Evolutionary conservation across 1,140 invertebrate genomes (phyloP), one percentile per base, ranked within the genome.

Genomic region (Ceratosolen fusciceps): DNA sequence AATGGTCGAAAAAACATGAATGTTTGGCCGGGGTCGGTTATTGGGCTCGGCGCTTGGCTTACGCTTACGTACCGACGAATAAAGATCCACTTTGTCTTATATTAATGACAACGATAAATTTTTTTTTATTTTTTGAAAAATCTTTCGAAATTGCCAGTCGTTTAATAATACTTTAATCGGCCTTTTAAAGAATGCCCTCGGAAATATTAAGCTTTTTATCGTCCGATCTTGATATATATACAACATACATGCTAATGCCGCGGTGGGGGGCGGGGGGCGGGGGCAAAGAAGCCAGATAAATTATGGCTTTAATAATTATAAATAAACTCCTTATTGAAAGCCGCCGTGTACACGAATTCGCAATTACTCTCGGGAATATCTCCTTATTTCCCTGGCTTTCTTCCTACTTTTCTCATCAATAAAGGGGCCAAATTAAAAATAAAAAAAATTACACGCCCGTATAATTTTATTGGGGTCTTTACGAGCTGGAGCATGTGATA

Each of bases 261-360:
- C n/a, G n/a, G n/a, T n/a, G n/a, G n/a, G n/a, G n/a, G n/a, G n/a
- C n/a, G n/a, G n/a, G n/a, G n/a, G n/a, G n/a, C n/a, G n/a, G n/a
- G n/a, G n/a, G n/a, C n/a, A 65, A 65, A 37, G 34, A 65, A 65
- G 37, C 31, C 34, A n/a, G 14, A 37, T 65, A 65, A 37, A 65
- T 65, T 37, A 65, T 65, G 16, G 60, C 9, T 37, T 37, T 65
- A 65, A n/a, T n/a, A n/a, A 65, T 65, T 65, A 37, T 65, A 37
- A 65, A 37, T 65, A 37, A 65, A 37, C 31, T 26, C 26, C 9
- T 4, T 31, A 65, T 31, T 65, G 31, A 37, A 37, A 37, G 60
- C 26, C n/a, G 60, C 26, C n/a, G 34, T 37, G n/a, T 37, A 37
- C 60, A 37, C 19, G 60, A 37, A 34, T 37, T n/a, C 21, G 60